phyloP scores from a whole-genome alignment of 2,113 vertebrate species.

The Leptobrachium ailaonicum region DNA sequence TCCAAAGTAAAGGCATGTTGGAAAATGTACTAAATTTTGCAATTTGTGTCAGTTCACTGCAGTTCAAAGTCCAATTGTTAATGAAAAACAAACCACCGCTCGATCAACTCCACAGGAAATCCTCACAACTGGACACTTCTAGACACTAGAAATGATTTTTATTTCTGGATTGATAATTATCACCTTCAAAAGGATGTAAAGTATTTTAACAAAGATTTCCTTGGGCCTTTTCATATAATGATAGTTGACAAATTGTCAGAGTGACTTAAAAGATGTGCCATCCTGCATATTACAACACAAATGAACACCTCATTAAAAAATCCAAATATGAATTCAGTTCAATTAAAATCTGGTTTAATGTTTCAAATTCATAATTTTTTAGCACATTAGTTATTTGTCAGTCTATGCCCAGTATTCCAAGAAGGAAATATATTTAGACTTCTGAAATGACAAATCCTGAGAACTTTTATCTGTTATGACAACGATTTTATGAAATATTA shows the following conservation, averaged over 20 bases:
- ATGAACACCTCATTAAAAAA: constrained; percentile 36
- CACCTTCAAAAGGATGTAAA: not conserved
- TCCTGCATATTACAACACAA: constrained; percentile 9
- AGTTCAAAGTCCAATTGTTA: too few species aligned
- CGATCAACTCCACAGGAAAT: too few species aligned
- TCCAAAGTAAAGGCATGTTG: too few species aligned
- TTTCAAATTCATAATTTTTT: constrained; percentile 23
- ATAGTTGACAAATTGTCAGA: constrained; percentile 15
- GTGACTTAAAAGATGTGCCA: not conserved
- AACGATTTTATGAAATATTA: too few species aligned
- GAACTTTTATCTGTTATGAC: too few species aligned
- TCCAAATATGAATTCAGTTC: constrained; percentile 24
- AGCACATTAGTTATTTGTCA: constrained; percentile 14
- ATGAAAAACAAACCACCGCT: too few species aligned
- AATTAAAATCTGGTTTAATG: constrained; percentile 24
- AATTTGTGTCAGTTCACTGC: too few species aligned
- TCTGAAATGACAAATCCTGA: not conserved
- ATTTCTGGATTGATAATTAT: not conserved
- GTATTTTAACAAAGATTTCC: not conserved
- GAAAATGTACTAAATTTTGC: too few species aligned
- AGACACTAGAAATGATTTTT: too few species aligned
- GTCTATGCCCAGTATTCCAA: not conserved
- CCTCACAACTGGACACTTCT: too few species aligned
- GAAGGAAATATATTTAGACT: constrained; percentile 4
- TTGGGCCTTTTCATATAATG: not conserved